Evolutionary conservation across 1,140 invertebrate species (phyloP).

Genomic region (Drosophila setifemur): DNA sequence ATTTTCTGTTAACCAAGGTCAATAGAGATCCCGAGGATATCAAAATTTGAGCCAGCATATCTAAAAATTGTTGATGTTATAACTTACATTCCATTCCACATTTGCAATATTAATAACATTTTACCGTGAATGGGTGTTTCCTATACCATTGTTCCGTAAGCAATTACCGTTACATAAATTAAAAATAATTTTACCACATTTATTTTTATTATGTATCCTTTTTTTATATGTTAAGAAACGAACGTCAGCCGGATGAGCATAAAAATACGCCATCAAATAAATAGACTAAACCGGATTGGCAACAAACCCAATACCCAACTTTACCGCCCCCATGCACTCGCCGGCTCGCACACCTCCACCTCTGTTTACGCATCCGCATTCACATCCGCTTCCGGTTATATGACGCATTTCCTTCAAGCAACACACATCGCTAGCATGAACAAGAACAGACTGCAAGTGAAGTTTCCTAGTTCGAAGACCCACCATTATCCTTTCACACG

Average conservation of each 20-base stretch:
- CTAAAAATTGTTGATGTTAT: too few relatives aligned
- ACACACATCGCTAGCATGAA: constrained; percentile 3
- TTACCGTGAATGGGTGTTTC: not conserved
- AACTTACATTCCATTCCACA: not conserved
- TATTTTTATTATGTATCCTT: constrained; percentile 26
- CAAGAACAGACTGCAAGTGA: constrained; percentile 57
- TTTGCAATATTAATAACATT: too few relatives aligned
- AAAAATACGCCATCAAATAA: constrained; percentile 78
- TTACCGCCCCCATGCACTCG: constrained; percentile 16
- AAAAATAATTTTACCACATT: constrained; percentile 36
- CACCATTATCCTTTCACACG: constrained; percentile 81
- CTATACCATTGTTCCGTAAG: not conserved
- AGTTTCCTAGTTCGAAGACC: constrained; percentile 64
- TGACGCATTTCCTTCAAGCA: constrained; percentile 62
- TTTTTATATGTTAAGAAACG: constrained; percentile 14
- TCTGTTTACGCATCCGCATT: constrained; percentile 22
- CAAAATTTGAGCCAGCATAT: too few relatives aligned
- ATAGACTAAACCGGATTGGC: constrained; percentile 75
- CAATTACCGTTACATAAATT: constrained; percentile 71
- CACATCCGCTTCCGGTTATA: constrained; percentile 45
- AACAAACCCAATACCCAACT: constrained; percentile 33
- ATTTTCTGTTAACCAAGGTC: too few relatives aligned
- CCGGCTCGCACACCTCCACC: constrained; percentile 43
- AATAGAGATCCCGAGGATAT: too few relatives aligned
- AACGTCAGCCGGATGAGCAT: constrained; percentile 64